phyloP scores from a whole-genome alignment of 92 coral and sea anemone species.

The Porites evermanni region DNA sequence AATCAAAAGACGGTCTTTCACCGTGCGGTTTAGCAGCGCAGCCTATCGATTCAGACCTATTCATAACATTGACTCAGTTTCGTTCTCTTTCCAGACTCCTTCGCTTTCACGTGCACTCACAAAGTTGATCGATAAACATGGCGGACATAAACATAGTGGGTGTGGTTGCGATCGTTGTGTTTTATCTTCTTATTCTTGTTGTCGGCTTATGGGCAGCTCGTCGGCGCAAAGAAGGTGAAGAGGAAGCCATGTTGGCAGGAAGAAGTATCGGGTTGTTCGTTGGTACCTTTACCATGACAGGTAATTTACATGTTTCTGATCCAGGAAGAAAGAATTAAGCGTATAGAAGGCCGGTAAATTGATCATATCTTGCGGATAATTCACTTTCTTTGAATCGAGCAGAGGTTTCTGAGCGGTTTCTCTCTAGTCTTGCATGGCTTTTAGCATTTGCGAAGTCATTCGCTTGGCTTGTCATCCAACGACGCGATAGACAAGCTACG shows the following conservation, averaged over 20 bases:
- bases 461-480: too few relatives aligned
- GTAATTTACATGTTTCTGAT: constrained; percentile 13
- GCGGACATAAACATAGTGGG: constrained; percentile 76
- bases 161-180: constrained; percentile 76
- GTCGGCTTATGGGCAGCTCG: constrained; percentile 88
- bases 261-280: constrained; percentile 82
- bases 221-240: constrained; percentile 71
- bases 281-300: constrained; percentile 90
- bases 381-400: not conserved
- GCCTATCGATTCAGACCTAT: not conserved
- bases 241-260: constrained; percentile 88
- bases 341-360: not conserved
- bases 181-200: constrained; percentile 72
- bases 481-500: too few relatives aligned
- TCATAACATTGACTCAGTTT: not conserved
- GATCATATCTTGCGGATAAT: not conserved
- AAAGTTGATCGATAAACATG: constrained; percentile 6
- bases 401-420: too few relatives aligned
- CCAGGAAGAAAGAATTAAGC: not conserved
- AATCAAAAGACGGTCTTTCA: not conserved
- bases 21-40: not conserved
- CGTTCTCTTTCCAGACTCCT: not conserved
- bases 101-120: not conserved
- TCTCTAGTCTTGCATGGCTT: too few relatives aligned
- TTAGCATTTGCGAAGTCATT: too few relatives aligned